phyloP scores from a whole-genome alignment of 2,113 vertebrate genomes.

The Turdus rufiventris region DNA sequence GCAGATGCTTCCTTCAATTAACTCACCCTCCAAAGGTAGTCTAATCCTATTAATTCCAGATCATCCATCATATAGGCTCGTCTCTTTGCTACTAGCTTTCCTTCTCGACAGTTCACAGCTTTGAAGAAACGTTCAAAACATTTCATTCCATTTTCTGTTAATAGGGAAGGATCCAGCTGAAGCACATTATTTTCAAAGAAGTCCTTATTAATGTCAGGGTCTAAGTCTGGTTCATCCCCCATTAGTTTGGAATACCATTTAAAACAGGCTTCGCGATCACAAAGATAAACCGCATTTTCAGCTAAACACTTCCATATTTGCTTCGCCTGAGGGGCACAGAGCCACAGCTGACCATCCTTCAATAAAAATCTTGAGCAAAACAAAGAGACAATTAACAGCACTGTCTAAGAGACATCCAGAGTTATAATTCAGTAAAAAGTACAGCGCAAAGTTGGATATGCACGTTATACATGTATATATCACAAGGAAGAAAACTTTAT shows the following conservation, averaged over 20 bases:
- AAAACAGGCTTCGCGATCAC: constrained; percentile 99
- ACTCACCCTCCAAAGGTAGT: constrained; percentile 99
- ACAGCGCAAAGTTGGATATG: not conserved
- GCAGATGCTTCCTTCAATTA: not conserved
- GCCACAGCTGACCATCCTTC: constrained; percentile 98
- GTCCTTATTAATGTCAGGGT: constrained; percentile 99
- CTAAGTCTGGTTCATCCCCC: constrained; percentile 98
- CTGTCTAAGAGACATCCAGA: not conserved
- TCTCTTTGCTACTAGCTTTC: constrained; percentile 96
- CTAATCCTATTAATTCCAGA: constrained; percentile 96
- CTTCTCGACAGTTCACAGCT: constrained; percentile 98
- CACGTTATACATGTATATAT: not conserved
- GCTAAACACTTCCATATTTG: constrained; percentile 99
- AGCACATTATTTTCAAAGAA: constrained; percentile 99
- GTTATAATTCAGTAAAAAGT: constrained; percentile 16
- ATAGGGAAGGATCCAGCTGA: constrained; percentile 95
- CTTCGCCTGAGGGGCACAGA: constrained; percentile 98
- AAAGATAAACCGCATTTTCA: constrained; percentile 97
- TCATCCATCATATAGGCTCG: constrained; percentile 99
- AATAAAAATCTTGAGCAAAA: constrained; percentile 87
- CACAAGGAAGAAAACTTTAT: not conserved
- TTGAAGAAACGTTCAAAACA: constrained; percentile 99
- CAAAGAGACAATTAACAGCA: constrained; percentile 61
- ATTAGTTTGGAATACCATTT: constrained; percentile 99
- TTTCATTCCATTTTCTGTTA: constrained; percentile 99